Evolutionary conservation across 2,888 invertebrate species (phyloP).

Genomic region (Coremacera marginata): DNA sequence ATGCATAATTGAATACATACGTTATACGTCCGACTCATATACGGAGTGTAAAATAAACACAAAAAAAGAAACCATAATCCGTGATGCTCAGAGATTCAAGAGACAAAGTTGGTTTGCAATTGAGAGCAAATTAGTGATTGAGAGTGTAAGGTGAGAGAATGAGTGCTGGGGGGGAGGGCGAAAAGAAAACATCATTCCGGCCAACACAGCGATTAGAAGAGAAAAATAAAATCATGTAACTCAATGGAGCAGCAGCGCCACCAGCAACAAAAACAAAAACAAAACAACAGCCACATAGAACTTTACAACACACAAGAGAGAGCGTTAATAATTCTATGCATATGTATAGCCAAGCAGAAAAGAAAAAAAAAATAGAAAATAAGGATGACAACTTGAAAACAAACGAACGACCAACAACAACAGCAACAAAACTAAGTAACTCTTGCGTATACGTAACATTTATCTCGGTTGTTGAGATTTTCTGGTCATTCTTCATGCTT

Average conservation of each 20-base stretch:
- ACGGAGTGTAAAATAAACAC: neutral
- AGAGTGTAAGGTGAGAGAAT: neutral
- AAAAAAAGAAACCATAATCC: constrained; percentile 59
- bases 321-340: constrained; percentile 37
- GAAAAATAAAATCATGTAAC: no score
- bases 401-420: constrained; percentile 40
- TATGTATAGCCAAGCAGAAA: neutral
- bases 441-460: constrained; percentile 52
- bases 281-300: constrained; percentile 52
- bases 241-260: no score
- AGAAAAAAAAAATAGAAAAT: no score
- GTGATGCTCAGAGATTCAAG: constrained; percentile 31
- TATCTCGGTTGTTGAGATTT: constrained; percentile 30
- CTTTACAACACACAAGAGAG: constrained; percentile 20
- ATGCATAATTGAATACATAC: constrained; percentile 23
- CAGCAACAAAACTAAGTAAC: constrained; percentile 39
- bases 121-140: neutral
- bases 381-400: no score
- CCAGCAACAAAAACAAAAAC: neutral
- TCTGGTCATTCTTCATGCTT: neutral
- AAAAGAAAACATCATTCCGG: constrained; percentile 53
- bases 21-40: constrained; percentile 32
- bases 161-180: constrained; percentile 19
- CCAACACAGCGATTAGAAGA: neutral
- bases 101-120: neutral